Base-by-base conservation (phyloP, 2,888 invertebrate species). In the Cheilosia vulpina region DNA sequence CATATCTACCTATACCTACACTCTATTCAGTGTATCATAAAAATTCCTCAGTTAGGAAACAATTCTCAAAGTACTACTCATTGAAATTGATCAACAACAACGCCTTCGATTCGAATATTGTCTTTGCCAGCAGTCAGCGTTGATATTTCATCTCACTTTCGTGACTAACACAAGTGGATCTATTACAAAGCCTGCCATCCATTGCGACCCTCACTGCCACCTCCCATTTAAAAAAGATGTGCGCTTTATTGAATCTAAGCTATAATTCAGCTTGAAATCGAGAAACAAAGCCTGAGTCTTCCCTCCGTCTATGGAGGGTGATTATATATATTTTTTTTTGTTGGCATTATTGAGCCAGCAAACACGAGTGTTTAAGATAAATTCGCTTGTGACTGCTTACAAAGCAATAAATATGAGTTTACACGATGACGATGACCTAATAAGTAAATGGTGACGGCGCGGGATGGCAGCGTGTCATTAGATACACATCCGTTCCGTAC, bases 361-460 rank as follows among this genome's bases (percentile, higher is more conserved):
- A 41, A 47, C 38, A 55, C 17, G 9, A 9, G 19, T 60, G 65
- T 52, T 34, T 79, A 60, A 66, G 31, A 55, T 57, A 55, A 13
- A 68, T 55, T 43, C 21, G 60, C 24, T n/a, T 65, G 41, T 38
- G 19, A 65, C 31, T 53, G 52, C 66, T 45, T 27, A 68, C 41
- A 47, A 68, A 53, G 66, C 31, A 68, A 55, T 69, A 72, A 68
- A 73, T 27, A 17, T n/a, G 60, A 66, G 38, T 58, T 73, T 73
- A 66, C 45, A 73, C 45, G 72, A 72, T 66, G 79, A 72, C 72
- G 73, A 62, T 73, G 80, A 80, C 80, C 80, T 73, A 80, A 80
- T 80, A 73, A 80, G 47, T 6, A 60, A 63, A 72, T 80, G 66
- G 53, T 55, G 47, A 58, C 45, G 41, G 41, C 21, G 38, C 47